phyloP scores from a whole-genome alignment of 2,113 vertebrate genomes.

The Lophochroa leadbeateri region DNA sequence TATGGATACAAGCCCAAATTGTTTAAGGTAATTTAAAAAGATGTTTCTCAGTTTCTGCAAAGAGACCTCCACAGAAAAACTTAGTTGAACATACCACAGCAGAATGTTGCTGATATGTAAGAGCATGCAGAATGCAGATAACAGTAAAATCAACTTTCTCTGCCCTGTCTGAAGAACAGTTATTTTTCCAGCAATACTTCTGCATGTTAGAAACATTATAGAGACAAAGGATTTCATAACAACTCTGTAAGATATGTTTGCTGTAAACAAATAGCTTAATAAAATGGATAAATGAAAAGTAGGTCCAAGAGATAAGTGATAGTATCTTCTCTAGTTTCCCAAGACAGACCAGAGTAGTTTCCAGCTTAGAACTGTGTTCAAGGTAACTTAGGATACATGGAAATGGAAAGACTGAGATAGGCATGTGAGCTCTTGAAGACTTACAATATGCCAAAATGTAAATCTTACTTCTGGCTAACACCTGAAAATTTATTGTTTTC shows the following conservation, averaged over 20 bases:
- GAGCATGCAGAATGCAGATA: neutral
- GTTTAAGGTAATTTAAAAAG: neutral
- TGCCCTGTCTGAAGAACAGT: neutral
- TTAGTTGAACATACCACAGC: neutral
- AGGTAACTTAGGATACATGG: neutral
- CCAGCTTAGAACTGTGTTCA: neutral
- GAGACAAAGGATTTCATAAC: neutral
- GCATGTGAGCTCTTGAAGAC: neutral
- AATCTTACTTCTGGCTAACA: neutral
- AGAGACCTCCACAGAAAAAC: neutral
- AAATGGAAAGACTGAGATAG: neutral
- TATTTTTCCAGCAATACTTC: neutral
- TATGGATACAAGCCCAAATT: neutral
- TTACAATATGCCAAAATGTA: neutral
- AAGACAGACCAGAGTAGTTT: neutral
- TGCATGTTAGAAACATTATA: neutral
- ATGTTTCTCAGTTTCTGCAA: neutral
- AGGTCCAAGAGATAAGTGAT: neutral
- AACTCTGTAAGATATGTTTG: neutral
- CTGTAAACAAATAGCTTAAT: constrained; percentile 28
- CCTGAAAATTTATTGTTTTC: neutral
- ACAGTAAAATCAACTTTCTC: neutral
- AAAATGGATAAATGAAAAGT: neutral
- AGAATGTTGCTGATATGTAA: neutral
- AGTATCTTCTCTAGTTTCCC: constrained; percentile 14